Evolutionary conservation across 2,113 vertebrate species (phyloP).

Genomic region (Micronycteris hirsuta): DNA sequence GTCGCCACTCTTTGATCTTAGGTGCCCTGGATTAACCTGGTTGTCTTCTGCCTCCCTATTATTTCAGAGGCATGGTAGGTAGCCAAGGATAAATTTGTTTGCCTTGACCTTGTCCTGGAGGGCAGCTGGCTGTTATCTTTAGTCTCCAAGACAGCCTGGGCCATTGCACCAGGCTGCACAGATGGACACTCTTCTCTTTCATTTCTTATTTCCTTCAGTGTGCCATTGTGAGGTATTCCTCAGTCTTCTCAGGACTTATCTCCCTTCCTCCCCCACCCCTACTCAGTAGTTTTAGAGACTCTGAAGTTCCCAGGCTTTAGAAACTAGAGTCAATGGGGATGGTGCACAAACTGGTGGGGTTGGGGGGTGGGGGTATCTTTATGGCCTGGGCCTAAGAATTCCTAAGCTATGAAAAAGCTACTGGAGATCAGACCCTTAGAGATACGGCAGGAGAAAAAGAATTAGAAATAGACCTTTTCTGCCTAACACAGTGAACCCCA

Average conservation of each 20-base stretch:
- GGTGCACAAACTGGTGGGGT: neutral
- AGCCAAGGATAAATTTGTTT: neutral
- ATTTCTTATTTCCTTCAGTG: neutral
- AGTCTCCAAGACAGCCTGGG: neutral
- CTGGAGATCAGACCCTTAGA: neutral
- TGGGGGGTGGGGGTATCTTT: neutral
- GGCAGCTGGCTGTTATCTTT: neutral
- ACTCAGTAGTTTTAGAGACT: neutral
- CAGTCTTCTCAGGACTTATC: neutral
- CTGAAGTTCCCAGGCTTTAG: neutral
- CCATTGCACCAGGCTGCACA: neutral
- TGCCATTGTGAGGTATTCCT: neutral
- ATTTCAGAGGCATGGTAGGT: neutral
- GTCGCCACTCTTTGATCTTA: conserved; percentile 1
- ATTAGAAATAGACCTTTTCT: neutral
- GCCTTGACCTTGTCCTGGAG: neutral
- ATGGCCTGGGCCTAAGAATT: neutral
- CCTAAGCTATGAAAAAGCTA: neutral
- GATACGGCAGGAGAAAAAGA: neutral
- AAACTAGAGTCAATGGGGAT: neutral
- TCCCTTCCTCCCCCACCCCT: neutral
- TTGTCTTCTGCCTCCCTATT: neutral
- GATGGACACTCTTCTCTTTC: neutral
- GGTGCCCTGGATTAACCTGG: neutral
- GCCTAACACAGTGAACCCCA: neutral